These are phyloP conservation scores for Diuraphis noxia DNA, from an alignment of 1,140 invertebrate species.

Conservation along the genomic window DNA sequence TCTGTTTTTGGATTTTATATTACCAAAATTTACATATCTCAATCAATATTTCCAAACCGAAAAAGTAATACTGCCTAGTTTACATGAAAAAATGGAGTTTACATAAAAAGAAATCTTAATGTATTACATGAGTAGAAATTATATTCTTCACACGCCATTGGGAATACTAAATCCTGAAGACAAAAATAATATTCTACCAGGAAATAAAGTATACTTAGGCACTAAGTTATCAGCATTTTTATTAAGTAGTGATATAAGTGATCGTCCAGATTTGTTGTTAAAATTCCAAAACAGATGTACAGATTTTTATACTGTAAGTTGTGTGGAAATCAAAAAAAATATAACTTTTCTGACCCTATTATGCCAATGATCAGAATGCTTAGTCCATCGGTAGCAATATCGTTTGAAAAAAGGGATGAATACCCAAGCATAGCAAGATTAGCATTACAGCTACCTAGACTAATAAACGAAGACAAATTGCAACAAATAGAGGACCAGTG, in stretches of 20 bases:
- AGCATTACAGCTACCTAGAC: not conserved
- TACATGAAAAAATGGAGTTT: not conserved
- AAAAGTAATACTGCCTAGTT: not conserved
- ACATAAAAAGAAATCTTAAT: not conserved
- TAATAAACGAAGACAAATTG: not conserved
- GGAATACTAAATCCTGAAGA: not conserved
- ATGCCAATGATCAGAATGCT: not conserved
- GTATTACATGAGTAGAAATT: not conserved
- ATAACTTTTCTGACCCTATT: not conserved
- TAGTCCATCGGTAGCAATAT: not conserved
- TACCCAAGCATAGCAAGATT: not conserved
- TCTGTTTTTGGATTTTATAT: not conserved
- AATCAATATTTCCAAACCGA: constrained; percentile 1
- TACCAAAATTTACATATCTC: not conserved
- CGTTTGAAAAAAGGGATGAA: not conserved
- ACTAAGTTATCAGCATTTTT: not conserved
- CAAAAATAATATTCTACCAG: not conserved
- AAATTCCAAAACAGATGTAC: not conserved
- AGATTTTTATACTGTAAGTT: not conserved
- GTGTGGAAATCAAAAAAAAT: not conserved
- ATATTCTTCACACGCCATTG: not conserved
- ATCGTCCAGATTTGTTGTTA: not conserved
- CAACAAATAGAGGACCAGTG: not conserved
- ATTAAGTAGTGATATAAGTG: not conserved
- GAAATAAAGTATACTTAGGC: not conserved